Evolutionary conservation across 2,888 invertebrate species (phyloP), one percentile per base, ranked within the genome.

Genomic region (Drosophila villosipedis): DNA sequence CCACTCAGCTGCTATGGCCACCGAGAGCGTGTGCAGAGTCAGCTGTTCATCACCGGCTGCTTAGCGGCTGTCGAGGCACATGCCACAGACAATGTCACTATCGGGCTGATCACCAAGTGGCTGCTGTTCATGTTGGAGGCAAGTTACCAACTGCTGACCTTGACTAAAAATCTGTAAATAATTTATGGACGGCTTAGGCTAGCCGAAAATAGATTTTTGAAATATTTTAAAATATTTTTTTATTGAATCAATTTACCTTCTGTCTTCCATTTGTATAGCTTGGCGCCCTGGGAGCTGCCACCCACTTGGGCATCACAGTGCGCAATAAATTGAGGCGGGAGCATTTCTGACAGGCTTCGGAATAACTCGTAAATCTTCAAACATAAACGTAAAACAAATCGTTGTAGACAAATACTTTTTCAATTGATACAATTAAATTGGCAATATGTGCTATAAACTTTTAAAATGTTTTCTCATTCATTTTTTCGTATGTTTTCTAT

Each of bases 321-420:
- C 92, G 92, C 58, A 92, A 92, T 58, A 89, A 87, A 76, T 73
- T 86, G 64, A 81, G 92, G 55, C 86, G 92, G 66, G 92, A 92
- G 58, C 76, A 80, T 55, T 87, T 88, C 71, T 86, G 70, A 78
- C 60, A 50, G 63, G 41, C 54, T 79, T 50, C 35, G 12, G 28
- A 57, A 71, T 65, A 47, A 55, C 12, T 39, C 39, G 47, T 37
- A 52, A 58, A 28, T 39, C 33, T 41, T 76, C n/a, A 57, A 66
- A 54, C 31, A 62, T 61, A 33, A 53, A 60, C 57, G 25, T 70
- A 57, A 64, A 50, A 66, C 43, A 68, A 67, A 25, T 52, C 65
- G 53, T 73, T 64, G 73, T 43, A 54, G 62, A 58, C 35, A 47
- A 69, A 70, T 43, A 63, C 22, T 47, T 59, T 54, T 25, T 55